These are phyloP conservation scores for Rotaria macrura DNA, from an alignment of 2,888 invertebrate species.

Conservation along the genomic window DNA sequence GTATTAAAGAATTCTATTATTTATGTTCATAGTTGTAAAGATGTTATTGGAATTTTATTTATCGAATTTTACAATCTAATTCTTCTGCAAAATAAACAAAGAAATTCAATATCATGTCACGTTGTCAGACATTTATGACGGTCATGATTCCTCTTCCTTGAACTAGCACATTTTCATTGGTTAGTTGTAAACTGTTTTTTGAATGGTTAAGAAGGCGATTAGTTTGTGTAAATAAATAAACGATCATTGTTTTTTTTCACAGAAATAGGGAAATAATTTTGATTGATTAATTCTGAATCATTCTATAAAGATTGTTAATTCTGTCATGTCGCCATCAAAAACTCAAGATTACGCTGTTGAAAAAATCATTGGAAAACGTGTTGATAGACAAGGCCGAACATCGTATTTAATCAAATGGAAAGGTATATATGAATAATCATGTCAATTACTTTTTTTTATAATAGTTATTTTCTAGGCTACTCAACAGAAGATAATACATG, in stretches of 20 bases:
- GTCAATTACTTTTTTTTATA: neutral
- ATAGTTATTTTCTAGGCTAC: neutral
- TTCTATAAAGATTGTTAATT: neutral
- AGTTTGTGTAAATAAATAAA: neutral
- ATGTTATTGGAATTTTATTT: too few species aligned
- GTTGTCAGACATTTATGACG: neutral
- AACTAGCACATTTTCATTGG: neutral
- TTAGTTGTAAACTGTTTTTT: neutral
- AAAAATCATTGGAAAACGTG: neutral
- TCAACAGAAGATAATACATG: neutral
- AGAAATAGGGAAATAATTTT: neutral
- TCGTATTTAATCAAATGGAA: neutral
- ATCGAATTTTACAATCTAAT: too few species aligned
- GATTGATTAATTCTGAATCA: neutral
- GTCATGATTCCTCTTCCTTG: neutral
- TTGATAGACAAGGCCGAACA: neutral
- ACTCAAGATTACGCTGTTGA: neutral
- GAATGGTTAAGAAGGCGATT: neutral
- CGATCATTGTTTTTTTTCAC: neutral
- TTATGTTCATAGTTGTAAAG: too few species aligned
- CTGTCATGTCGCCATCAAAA: neutral
- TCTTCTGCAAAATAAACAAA: too few species aligned
- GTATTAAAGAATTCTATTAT: too few species aligned
- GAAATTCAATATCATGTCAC: neutral
- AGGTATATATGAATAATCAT: neutral